Evolutionary conservation across 2,888 invertebrate genomes (phyloP).

Genomic region (Lasioglossum vierecki): DNA sequence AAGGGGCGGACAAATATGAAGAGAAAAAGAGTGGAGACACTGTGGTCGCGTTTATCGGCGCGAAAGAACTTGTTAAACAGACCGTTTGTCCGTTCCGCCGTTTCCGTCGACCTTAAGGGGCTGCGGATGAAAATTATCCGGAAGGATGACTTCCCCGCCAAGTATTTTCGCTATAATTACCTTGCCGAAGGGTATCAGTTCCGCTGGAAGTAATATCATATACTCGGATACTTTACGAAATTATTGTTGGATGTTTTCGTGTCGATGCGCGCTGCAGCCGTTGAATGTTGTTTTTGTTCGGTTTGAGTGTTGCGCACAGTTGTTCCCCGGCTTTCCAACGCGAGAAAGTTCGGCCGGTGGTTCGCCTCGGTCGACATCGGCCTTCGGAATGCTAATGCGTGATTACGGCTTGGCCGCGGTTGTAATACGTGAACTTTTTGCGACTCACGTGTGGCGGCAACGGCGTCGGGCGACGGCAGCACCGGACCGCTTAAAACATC

Average conservation of each 20-base stretch:
- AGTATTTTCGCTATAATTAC: not conserved
- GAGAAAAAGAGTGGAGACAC: constrained; percentile 63
- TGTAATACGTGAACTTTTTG: constrained; percentile 82
- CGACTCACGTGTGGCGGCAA: constrained; percentile 77
- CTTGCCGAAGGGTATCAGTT: not conserved
- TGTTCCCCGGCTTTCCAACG: constrained; percentile 24
- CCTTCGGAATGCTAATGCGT: constrained; percentile 82
- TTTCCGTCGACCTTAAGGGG: constrained; percentile 48
- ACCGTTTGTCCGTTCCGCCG: constrained; percentile 64
- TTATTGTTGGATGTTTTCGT: not conserved
- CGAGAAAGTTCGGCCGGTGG: constrained; percentile 53
- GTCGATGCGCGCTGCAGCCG: not conserved
- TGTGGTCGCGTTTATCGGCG: constrained; percentile 69
- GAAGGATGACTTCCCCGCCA: constrained; percentile 31
- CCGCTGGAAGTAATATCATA: not conserved
- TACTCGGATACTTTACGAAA: not conserved
- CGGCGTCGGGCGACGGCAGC: constrained; percentile 20
- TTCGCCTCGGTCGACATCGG: constrained; percentile 54
- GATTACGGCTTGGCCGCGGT: constrained; percentile 78
- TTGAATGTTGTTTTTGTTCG: not conserved
- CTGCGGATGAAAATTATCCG: constrained; percentile 48
- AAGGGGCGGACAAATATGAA: constrained; percentile 60
- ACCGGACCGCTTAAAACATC: constrained; percentile 81
- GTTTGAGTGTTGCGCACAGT: constrained; percentile 18
- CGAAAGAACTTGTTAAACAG: constrained; percentile 74